These are phyloP conservation scores for Lasius fuliginosus DNA, from an alignment of 2,888 invertebrate genomes.

Conservation along the genomic window DNA sequence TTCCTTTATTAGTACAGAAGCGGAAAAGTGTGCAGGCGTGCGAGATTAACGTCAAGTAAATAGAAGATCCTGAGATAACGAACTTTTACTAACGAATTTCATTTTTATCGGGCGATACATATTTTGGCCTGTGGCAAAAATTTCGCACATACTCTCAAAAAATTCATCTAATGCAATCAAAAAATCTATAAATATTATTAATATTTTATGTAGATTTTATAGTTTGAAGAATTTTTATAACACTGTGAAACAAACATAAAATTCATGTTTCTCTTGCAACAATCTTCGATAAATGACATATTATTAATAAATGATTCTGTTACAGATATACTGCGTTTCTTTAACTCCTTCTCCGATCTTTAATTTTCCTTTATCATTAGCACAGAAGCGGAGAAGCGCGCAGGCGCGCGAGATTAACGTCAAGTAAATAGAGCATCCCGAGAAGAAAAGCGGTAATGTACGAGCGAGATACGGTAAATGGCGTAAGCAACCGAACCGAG, in stretches of 20 bases:
- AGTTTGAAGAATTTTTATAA: background rate
- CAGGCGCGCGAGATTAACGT: slow-evolving; percentile 6
- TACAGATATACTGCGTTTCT: background rate
- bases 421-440: slow-evolving; percentile 20
- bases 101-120: slow-evolving; percentile 1
- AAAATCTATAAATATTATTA: background rate
- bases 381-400: background rate
- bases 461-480: slow-evolving; percentile 41
- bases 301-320: background rate
- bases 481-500: slow-evolving; percentile 33
- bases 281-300: background rate
- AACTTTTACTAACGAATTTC: no score
- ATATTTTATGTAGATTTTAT: background rate
- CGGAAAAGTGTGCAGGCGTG: background rate
- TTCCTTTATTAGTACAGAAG: background rate
- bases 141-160: background rate
- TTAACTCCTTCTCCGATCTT: background rate
- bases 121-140: background rate
- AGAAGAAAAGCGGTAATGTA: slow-evolving; percentile 44
- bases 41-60: slow-evolving; percentile 9
- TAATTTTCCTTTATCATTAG: slow-evolving; percentile 13
- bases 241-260: background rate
- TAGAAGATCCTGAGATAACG: background rate
- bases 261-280: background rate
- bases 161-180: background rate